Evolutionary conservation across 92 coral and sea anemone species (phyloP).

Genomic region (Galaxea fascicularis): DNA sequence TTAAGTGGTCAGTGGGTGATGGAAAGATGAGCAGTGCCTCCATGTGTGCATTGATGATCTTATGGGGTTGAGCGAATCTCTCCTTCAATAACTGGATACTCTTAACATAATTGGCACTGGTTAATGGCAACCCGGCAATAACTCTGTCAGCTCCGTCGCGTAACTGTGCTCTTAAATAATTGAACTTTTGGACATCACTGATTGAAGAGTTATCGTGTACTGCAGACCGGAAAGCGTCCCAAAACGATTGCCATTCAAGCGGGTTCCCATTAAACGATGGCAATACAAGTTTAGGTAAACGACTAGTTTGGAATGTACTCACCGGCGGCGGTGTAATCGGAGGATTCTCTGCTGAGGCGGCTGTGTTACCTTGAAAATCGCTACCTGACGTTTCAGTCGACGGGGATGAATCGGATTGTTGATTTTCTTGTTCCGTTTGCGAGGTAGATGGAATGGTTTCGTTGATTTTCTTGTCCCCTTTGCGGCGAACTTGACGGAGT

Average conservation of each 20-base stretch:
- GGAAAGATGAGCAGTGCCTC: conserved; percentile 24
- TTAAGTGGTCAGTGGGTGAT: conserved; percentile 11
- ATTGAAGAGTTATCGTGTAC: conserved; percentile 16
- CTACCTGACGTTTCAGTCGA: no score
- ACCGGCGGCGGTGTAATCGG: conserved; percentile 5
- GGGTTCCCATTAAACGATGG: conserved; percentile 43
- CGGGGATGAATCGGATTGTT: no score
- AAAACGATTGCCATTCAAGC: conserved; percentile 16
- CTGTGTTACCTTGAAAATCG: no score
- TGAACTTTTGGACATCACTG: conserved; percentile 43
- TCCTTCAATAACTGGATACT: conserved; percentile 30
- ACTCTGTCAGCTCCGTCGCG: conserved; percentile 43
- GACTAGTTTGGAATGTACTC: conserved; percentile 31
- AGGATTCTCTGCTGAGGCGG: neutral
- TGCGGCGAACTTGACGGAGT: no score
- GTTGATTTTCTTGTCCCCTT: no score
- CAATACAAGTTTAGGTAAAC: conserved; percentile 38
- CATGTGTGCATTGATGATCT: conserved; percentile 24
- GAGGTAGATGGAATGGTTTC: no score
- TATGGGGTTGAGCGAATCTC: conserved; percentile 38
- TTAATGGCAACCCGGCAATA: conserved; percentile 59
- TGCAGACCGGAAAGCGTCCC: conserved; percentile 23
- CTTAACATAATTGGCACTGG: conserved; percentile 42
- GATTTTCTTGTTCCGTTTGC: no score
- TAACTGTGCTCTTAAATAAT: conserved; percentile 41